These are phyloP conservation scores for Morbakka virulenta DNA, from an alignment of 30 jellyfish, hydroid and myxozoan genomes.

Conservation along the genomic window DNA sequence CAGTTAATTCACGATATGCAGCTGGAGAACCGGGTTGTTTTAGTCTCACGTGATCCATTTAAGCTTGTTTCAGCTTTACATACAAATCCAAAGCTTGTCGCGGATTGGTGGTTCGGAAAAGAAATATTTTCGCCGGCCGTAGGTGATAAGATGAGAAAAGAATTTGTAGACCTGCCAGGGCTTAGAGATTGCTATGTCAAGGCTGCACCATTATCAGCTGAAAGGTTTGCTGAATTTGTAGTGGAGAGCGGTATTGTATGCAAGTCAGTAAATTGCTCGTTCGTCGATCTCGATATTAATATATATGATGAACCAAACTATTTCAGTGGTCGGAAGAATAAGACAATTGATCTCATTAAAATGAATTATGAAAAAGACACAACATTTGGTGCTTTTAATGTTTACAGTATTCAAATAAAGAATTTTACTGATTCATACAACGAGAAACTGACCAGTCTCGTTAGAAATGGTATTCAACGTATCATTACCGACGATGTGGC, in stretches of 20 bases:
- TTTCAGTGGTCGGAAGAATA: conserved; percentile 1
- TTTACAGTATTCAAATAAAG: neutral
- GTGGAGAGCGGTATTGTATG: conserved; percentile 69
- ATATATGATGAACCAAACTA: conserved; percentile 25
- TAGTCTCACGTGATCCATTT: conserved; percentile 77
- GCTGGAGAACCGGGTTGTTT: conserved; percentile 68
- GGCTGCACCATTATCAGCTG: conserved; percentile 55
- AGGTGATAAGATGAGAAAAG: conserved; percentile 56
- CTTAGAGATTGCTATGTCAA: conserved; percentile 53
- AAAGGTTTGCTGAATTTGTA: conserved; percentile 57
- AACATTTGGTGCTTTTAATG: conserved; percentile 23
- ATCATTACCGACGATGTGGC: conserved; percentile 55
- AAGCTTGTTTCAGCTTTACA: conserved; percentile 38
- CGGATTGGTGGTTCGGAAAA: conserved; percentile 78
- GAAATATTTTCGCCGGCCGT: conserved; percentile 24
- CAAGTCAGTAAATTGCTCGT: conserved; percentile 75
- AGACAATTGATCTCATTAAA: conserved; percentile 1
- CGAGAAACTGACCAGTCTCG: neutral
- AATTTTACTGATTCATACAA: neutral
- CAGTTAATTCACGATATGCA: conserved; percentile 47
- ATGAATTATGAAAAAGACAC: conserved; percentile 11
- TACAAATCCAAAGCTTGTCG: conserved; percentile 39
- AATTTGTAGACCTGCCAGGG: conserved; percentile 61
- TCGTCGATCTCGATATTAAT: conserved; percentile 63
- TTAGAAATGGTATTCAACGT: conserved; percentile 32